A percentile compares a stretch with the other conserved stretches of the same genome.
These are phyloP conservation scores for Eunapius fragilis DNA, from an alignment of 37 sponge, comb jelly and placozoan genomes.

Conservation along the genomic window DNA sequence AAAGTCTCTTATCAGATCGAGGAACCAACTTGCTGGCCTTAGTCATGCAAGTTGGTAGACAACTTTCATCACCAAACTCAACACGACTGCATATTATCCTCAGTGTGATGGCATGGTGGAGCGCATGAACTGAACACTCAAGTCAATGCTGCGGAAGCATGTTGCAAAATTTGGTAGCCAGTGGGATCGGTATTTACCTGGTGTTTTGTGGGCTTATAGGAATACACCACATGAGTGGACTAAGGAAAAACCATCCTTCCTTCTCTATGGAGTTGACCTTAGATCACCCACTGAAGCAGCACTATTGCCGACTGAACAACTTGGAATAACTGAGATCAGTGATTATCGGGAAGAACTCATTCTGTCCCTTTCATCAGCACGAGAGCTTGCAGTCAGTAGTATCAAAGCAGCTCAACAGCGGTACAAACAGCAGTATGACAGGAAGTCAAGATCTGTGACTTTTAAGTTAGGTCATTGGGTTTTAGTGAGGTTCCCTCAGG, in stretches of 20 bases:
- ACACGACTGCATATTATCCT: too few relatives aligned
- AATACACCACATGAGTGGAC: too few relatives aligned
- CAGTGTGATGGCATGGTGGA: too few relatives aligned
- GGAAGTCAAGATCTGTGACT: neutral
- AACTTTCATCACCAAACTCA: slow-evolving; percentile 6
- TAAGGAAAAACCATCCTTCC: too few relatives aligned
- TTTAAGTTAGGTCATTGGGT: slow-evolving; percentile 28
- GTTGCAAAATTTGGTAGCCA: too few relatives aligned
- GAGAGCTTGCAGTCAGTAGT: neutral
- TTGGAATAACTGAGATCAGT: neutral
- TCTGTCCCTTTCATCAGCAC: slow-evolving; percentile 22
- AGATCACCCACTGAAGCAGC: too few relatives aligned
- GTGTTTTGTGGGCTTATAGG: too few relatives aligned
- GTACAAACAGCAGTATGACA: slow-evolving; percentile 20
- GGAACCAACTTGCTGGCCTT: slow-evolving; percentile 46
- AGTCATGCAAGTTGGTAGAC: slow-evolving; percentile 28
- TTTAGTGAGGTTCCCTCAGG: slow-evolving; percentile 33
- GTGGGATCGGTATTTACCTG: too few relatives aligned
- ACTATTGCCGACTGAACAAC: too few relatives aligned
- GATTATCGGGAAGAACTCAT: slow-evolving; percentile 13
- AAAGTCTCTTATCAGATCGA: slow-evolving; percentile 48
- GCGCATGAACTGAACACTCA: too few relatives aligned
- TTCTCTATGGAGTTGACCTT: too few relatives aligned
- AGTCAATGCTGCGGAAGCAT: too few relatives aligned
- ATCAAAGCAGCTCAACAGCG: neutral